Percentiles rank a stretch among this genome's conserved stretches.
Conservation (phyloP, 1,140 invertebrate species). For the Philaenus spumarius region DNA sequence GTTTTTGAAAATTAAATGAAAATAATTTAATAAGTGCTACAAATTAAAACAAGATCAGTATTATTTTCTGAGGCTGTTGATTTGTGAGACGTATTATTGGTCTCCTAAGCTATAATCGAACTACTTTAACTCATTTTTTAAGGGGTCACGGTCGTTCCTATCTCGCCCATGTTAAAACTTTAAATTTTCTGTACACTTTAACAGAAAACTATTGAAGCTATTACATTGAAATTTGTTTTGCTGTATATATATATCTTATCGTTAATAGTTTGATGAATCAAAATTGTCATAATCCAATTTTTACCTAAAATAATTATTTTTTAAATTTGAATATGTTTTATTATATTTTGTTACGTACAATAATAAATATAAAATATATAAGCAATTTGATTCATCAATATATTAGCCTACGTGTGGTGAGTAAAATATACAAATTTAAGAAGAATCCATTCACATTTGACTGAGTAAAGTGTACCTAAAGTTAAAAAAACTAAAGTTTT, state of each 20-base stretch:
- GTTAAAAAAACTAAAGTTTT: too few species aligned
- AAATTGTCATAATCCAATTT: not conserved
- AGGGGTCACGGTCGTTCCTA: not conserved
- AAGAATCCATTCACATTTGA: not conserved
- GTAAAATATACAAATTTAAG: not conserved
- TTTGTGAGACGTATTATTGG: too few species aligned
- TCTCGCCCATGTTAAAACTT: too few species aligned
- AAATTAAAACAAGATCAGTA: too few species aligned
- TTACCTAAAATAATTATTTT: not conserved
- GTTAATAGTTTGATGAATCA: not conserved
- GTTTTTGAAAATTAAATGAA: too few species aligned
- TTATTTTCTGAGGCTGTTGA: too few species aligned
- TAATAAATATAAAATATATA: not conserved
- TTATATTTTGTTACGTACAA: not conserved
- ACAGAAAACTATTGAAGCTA: not conserved
- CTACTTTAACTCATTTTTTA: too few species aligned
- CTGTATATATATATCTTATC: not conserved
- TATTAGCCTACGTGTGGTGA: not conserved
- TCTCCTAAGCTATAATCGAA: too few species aligned
- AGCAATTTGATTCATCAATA: not conserved
- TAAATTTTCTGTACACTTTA: too few species aligned
- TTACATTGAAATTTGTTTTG: not conserved
- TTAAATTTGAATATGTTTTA: not conserved
- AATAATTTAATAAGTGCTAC: too few species aligned
- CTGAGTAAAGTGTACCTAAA: not conserved